A percentile compares a stretch with the other conserved stretches of the same genome.
These are phyloP conservation scores for Eciton burchellii DNA, from an alignment of 1,140 invertebrate genomes.

Conservation along the genomic window DNA sequence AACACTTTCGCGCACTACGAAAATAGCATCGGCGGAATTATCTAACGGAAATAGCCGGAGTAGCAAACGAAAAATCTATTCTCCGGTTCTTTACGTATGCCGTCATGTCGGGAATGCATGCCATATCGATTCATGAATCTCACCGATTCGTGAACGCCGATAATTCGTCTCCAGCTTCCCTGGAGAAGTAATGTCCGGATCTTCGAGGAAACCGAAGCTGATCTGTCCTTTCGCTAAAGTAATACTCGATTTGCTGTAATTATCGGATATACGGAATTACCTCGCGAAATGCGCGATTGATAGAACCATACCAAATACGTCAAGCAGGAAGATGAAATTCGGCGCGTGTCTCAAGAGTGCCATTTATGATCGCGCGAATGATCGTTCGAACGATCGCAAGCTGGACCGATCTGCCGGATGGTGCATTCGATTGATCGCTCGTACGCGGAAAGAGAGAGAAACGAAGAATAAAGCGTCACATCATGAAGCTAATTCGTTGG, in stretches of 20 bases:
- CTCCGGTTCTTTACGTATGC: background rate
- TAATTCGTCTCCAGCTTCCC: too few species aligned
- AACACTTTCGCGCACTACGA: conserved; percentile 9
- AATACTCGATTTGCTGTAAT: background rate
- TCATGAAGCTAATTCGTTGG: background rate
- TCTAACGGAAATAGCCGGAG: background rate
- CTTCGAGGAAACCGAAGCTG: too few species aligned
- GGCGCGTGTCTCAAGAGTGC: conserved; percentile 23
- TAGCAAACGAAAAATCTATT: background rate
- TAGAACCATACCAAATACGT: too few species aligned
- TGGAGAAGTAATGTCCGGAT: too few species aligned
- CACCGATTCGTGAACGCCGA: too few species aligned
- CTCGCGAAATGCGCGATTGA: conserved; percentile 11
- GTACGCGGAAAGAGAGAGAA: background rate
- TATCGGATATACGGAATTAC: conserved; percentile 20
- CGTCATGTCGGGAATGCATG: too few species aligned
- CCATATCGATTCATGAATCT: too few species aligned
- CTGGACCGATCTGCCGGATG: conserved; percentile 67
- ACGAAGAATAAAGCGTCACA: background rate
- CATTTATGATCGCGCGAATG: conserved; percentile 19
- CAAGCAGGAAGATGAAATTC: background rate
- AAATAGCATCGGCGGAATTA: background rate
- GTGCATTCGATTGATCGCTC: conserved; percentile 59
- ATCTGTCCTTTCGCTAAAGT: background rate
- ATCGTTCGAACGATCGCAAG: conserved; percentile 33